phyloP scores from a whole-genome alignment of 2,888 invertebrate genomes.

The Muscina levida region DNA sequence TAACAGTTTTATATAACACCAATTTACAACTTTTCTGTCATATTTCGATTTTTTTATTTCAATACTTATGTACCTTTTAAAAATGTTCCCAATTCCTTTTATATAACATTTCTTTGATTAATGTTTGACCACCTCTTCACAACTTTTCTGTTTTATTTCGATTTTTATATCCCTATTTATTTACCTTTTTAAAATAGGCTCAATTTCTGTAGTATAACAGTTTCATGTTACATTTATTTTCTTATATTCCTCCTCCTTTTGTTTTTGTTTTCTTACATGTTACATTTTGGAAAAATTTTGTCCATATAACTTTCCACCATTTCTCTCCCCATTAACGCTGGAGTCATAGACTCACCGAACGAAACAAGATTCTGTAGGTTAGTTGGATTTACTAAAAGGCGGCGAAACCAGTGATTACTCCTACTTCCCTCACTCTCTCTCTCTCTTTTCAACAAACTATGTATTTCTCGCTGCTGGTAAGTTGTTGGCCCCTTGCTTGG shows the following conservation, averaged over 20 bases:
- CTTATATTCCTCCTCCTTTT: not conserved
- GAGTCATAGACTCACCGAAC: slow-evolving; percentile 6
- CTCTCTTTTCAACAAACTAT: not conserved
- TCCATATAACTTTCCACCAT: not conserved
- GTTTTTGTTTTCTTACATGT: not conserved
- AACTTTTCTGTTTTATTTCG: no score
- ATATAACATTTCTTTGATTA: no score
- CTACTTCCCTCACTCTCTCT: no score
- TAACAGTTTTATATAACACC: no score
- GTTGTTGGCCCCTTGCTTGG: not conserved
- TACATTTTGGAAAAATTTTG: not conserved
- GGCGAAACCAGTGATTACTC: not conserved
- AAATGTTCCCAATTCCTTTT: no score
- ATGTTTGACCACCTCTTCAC: no score
- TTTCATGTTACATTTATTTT: not conserved
- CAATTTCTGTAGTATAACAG: no score
- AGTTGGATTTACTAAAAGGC: slow-evolving; percentile 16
- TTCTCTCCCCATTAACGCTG: not conserved
- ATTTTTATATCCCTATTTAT: no score
- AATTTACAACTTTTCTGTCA: no score
- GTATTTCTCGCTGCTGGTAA: slow-evolving; percentile 13
- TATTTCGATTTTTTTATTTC: no score
- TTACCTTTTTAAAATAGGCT: no score
- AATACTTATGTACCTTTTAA: no score
- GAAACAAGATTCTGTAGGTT: slow-evolving; percentile 44